Base-by-base conservation (phyloP, 2,888 invertebrate species). In the Tricholauxania praeusta region DNA sequence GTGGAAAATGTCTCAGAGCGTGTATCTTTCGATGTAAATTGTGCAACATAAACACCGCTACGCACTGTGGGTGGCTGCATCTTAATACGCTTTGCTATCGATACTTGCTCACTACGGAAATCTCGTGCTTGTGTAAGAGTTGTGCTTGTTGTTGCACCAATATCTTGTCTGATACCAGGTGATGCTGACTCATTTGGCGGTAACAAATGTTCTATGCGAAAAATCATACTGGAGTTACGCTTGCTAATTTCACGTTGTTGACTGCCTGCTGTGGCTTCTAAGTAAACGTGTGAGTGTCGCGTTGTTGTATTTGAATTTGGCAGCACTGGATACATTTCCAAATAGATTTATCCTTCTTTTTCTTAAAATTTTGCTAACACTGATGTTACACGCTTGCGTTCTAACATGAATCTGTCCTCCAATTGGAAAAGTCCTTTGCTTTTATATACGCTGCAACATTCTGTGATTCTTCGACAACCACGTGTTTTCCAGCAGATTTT, bases 201-300 rank as follows among this genome's bases (percentile, higher is more conserved):
- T 65, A 82, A 53, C 48, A 82, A 74, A 71, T 82, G 82, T 28
- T 82, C 82, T 65, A 82, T 82, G 12, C 82, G 81, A 74, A 82
- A 85, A 78, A 85, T 84, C 86, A 86, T 84, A 74, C 81, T 83
- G 52, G 82, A 66, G 57, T 74, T 76, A 32, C 85, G 84, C 75
- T 85, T 85, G 59, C 71, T 75, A 32, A 12, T 65, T 68, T n/a
- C 19, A 55, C 14, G 69, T 64, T 7, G 73, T 12, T 57, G 75
- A 64, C 77, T 75, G 62, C 81, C 47, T 39, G 63, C 51, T 63
- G 55, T 73, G 72, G 48, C 22, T 66, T 52, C 60, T 17, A n/a
- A 66, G 12, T 63, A 14, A 59, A 51, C 59, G 65, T 74, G 71
- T 71, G 80, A 49, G 72, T 78, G 69, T 64, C 71, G 49, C 60